Base-by-base conservation (phyloP, 2,113 vertebrate species). In the Callipepla californica region DNA sequence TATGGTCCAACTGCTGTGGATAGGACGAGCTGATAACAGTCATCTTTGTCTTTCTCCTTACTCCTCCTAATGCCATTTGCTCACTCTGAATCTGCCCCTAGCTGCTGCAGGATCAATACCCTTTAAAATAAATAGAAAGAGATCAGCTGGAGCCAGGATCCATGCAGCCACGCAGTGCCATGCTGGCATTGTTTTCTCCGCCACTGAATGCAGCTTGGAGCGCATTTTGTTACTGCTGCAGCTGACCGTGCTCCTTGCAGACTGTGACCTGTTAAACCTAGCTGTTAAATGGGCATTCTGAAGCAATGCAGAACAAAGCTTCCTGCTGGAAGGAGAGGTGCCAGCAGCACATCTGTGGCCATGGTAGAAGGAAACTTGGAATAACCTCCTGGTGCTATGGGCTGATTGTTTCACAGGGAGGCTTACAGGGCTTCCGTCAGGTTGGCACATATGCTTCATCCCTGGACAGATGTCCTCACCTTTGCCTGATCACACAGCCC, bases 401-500 rank as follows among this genome's bases (percentile, higher is more conserved):
- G 9, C 58, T 84, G 65, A 51, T 73, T 85, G 58, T 42, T 55
- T 36, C 62, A 50, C 2, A 22, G 80, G 34, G 44, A 88, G 38
- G 44, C 21, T 45, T 66, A 34, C 25, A 36, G 14, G 88, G 44
- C 34, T 19, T 69, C 3, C 1, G 28, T 66, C 22, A 53, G 30
- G 59, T 85, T 20, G 9, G 47, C 61, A 51, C 36, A 26, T 47
- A 51, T 4, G 2, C 10, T 34, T 58, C 11, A 34, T 72, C 34
- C 38, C 58, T 55, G 63, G 59, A 38, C 55, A 74, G 59, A 53
- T 48, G 87, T 79, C 68, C 66, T 87, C 53, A 55, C n/a, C 51
- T 89, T 87, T 83, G 63, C 89, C 95, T 89, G 91, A 72, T 92
- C 72, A 4, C 10, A 4, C 85, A 92, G 88, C 67, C 88, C 85